These are phyloP conservation scores for Leptinotarsa tumamoca DNA, from an alignment of 2,888 invertebrate species.

Conservation along the genomic window DNA sequence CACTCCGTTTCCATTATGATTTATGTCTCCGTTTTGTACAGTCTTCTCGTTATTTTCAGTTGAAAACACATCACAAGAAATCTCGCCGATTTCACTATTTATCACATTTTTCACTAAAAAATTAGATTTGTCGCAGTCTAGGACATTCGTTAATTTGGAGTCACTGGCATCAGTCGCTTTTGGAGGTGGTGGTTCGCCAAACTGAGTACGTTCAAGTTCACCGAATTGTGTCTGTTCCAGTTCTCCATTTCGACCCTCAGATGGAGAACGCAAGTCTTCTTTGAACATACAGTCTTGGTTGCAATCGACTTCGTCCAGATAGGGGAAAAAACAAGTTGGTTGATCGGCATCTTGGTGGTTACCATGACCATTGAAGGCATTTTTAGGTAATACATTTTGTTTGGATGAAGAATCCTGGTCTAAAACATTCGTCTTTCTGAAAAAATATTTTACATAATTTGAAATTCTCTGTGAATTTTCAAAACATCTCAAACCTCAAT, in stretches of 20 bases:
- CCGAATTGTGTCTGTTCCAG: slow-evolving; percentile 44
- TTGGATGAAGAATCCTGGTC: slow-evolving; percentile 40
- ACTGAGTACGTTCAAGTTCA: slow-evolving; percentile 36
- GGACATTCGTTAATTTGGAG: slow-evolving; percentile 20
- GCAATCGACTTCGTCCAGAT: slow-evolving; percentile 56
- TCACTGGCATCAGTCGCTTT: slow-evolving; percentile 40
- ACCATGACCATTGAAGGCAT: slow-evolving; percentile 30
- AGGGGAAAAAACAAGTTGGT: slow-evolving; percentile 54
- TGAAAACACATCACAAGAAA: slow-evolving; percentile 34
- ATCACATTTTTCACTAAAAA: slow-evolving; percentile 53
- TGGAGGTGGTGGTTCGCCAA: slow-evolving; percentile 36
- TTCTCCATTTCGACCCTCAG: slow-evolving; percentile 55
- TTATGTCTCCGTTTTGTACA: slow-evolving; percentile 38
- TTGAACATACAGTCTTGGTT: slow-evolving; percentile 62
- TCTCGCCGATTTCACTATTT: slow-evolving; percentile 50
- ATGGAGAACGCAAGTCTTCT: slow-evolving; percentile 37
- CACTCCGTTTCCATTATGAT: slow-evolving; percentile 26
- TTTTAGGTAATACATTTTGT: slow-evolving; percentile 22
- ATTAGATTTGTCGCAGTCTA: slow-evolving; percentile 38
- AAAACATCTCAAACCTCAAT: too few relatives aligned
- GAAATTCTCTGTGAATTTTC: neutral
- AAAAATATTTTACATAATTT: slow-evolving; percentile 22
- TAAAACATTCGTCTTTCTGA: slow-evolving; percentile 44
- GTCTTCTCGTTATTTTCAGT: slow-evolving; percentile 31
- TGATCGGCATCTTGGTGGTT: slow-evolving; percentile 33